Evolutionary conservation across 2,797 vertebrate genomes (phyloP), one percentile per base, ranked within the genome.

Genomic region (Syngnathus rostellatus): DNA sequence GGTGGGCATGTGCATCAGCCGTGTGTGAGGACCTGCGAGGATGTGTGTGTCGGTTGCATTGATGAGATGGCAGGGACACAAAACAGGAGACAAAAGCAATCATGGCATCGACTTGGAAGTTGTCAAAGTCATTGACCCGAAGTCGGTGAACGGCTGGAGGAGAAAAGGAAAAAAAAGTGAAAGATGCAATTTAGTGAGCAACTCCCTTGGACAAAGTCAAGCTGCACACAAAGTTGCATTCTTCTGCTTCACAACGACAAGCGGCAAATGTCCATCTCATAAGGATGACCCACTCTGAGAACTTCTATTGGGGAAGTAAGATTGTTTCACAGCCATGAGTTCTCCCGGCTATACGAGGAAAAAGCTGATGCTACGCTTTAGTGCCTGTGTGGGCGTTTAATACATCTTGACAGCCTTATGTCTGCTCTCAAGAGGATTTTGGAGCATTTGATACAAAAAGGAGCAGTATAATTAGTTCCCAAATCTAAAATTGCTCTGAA

Each of bases 31-130:
- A 63, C 25, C 3, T 50, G 64, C 50, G 40, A 64, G 39, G 51
- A 37, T 65, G 53, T 40, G 64, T 57, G 57, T 73, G 58, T 10
- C 39, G 50, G 48, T 54, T 62, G 16, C 38, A 51, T 46, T 64
- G 72, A 76, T 75, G 60, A 72, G 80, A 80, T 71, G 57, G 62
- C 55, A 64, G 69, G 38, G 61, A 75, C 63, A 50, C 62, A 62
- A 65, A 65, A 68, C 78, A 70, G 72, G 45, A 73, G 45, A 55
- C 65, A 69, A 65, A 75, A 72, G 6, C 25, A 19, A 60, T 65
- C 6, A 12, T 59, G 54, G 48, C 37, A 25, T 65, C 1, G 25
- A 51, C 39, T 11, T 38, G 31, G 41, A 31, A 64, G 25, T 64
- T 68, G 62, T 75, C 69, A 74, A 72, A 77, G 63, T 72, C 61